Base-by-base conservation (phyloP, 64 coral and sea anemone species). In the Astreopora myriophthalma region DNA sequence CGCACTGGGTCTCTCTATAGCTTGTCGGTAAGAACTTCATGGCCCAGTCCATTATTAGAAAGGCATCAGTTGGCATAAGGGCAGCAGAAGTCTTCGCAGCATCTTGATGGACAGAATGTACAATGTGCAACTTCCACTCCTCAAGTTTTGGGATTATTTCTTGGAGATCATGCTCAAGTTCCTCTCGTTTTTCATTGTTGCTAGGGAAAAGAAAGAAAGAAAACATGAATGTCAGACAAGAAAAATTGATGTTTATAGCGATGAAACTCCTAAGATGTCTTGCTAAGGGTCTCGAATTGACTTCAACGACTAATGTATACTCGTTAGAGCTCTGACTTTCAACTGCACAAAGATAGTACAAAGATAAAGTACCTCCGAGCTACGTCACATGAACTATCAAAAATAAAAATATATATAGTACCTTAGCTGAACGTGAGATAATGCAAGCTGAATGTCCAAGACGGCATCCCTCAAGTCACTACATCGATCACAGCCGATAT, bases 141-240 rank as follows among this genome's bases (percentile, higher is more conserved):
- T 60, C 46, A 38, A 82, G 49, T 57, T 48, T 82, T 34, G 78
- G 60, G 6, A 80, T 62, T 16, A 2, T 39, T 3, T 1, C 16
- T 34, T 82, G 26, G 13, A 60, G 49, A 34, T 58, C 78, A 82
- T 82, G 78, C 72, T 74, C 34, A 75, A 75, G 72, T 75, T 75
- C 72, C 72, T 75, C 72, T 19, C 5, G 37, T 24, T 75, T 75
- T 44, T 75, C 72, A 38, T 75, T 75, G 35, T 75, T 17, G 35
- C 72, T 42, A 40, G 8, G 72, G 32, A 73, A 36, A 73, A 16
- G 69, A 35, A 73, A 36, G 33, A 20, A 35, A 73, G 33, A 20
- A 35, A 73, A 58, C 19, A 58, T 2, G 52, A 58, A 5, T 58
- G 52, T 58, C 52, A 58, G 52, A 2, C 52, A 8, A 58, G 3